phyloP scores from a whole-genome alignment of 2,113 vertebrate genomes.

The Glaucidium brasilianum region DNA sequence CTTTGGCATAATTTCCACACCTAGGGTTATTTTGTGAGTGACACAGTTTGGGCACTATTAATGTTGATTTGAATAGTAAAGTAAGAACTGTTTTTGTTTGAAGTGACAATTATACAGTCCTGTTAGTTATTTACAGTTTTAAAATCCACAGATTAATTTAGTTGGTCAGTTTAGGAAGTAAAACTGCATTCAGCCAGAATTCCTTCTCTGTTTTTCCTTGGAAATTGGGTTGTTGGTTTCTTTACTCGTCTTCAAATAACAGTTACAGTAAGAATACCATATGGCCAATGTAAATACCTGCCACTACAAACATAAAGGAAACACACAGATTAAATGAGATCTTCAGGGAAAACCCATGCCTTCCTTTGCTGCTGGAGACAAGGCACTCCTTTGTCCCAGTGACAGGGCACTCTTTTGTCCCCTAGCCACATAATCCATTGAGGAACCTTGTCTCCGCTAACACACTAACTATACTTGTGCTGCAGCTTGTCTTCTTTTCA shows the following conservation, averaged over 20 bases:
- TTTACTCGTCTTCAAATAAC: neutral
- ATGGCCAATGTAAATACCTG: neutral
- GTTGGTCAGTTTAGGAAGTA: neutral
- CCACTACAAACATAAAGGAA: neutral
- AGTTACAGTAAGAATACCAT: neutral
- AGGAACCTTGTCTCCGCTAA: neutral
- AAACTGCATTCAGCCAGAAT: neutral
- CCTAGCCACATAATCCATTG: neutral
- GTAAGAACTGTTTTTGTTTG: neutral
- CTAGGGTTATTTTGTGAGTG: neutral
- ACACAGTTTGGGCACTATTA: neutral
- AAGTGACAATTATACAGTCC: neutral
- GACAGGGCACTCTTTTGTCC: neutral
- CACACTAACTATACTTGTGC: neutral
- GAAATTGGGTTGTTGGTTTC: neutral
- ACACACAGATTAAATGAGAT: neutral
- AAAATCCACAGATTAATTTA: neutral
- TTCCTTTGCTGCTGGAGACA: neutral
- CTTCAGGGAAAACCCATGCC: neutral
- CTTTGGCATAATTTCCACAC: neutral
- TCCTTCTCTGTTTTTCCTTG: neutral
- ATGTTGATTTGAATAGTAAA: neutral
- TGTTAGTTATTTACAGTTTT: neutral
- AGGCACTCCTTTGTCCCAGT: neutral
- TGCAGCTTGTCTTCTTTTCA: neutral